These are phyloP conservation scores for Tricholauxania praeusta DNA, from an alignment of 2,888 invertebrate species.

Conservation along the genomic window DNA sequence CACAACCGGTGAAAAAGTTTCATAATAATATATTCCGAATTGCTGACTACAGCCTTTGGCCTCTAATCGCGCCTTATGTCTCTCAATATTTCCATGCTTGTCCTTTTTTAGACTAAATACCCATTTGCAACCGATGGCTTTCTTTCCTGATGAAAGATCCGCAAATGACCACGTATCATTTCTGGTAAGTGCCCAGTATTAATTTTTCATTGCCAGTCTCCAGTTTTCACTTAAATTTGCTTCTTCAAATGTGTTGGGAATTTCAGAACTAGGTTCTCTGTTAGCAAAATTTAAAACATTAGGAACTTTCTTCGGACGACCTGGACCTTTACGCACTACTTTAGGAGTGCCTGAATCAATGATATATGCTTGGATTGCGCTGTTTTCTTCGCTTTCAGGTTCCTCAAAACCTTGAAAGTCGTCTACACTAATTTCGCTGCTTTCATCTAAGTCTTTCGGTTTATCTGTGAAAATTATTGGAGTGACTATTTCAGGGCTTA, in stretches of 20 bases:
- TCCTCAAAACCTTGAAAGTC: too few species aligned
- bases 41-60: conserved; percentile 41
- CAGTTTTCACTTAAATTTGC: conserved; percentile 35
- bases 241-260: conserved; percentile 26
- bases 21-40: conserved; percentile 41
- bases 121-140: conserved; percentile 33
- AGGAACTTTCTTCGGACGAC: too few species aligned
- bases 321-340: too few species aligned
- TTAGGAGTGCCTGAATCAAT: too few species aligned
- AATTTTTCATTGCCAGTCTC: conserved; percentile 43
- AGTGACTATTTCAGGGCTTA: too few species aligned
- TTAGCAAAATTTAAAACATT: too few species aligned
- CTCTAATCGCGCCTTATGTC: conserved; percentile 37
- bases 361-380: too few species aligned
- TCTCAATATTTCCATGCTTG: conserved; percentile 32
- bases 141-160: conserved; percentile 28
- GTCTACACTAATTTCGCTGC: too few species aligned
- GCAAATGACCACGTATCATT: conserved; percentile 38
- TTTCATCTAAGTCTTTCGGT: too few species aligned
- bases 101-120: conserved; percentile 30
- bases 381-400: too few species aligned
- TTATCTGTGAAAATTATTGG: too few species aligned
- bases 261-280: too few species aligned
- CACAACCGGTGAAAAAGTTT: conserved; percentile 45
- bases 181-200: conserved; percentile 36